Base-by-base conservation (phyloP, 2,113 vertebrate genomes). In the Ceratotherium simum region DNA sequence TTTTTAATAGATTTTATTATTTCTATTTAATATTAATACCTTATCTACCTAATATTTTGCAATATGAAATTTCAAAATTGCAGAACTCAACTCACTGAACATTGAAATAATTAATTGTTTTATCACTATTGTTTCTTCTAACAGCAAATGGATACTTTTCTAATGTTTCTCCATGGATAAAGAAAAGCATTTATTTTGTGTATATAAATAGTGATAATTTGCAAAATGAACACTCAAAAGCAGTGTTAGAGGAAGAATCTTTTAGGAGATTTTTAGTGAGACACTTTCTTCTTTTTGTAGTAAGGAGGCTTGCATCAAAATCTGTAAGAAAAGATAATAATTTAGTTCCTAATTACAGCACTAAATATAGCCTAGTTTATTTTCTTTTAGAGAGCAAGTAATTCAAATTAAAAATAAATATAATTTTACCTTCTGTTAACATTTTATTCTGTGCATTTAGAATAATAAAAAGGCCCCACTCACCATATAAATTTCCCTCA, bases 361-460 rank as follows among this genome's bases (percentile, higher is more conserved):
- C 64, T 85, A 83, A 82, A 93, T 95, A 81, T 69, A 96, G 75
- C 12, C 64, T 65, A 79, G 65, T 92, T 96, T 93, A 78, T 89
- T 82, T 95, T 96, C 94, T 93, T n/a, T 76, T 93, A 82, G 94
- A 73, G 89, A 97, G 72, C 87, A 78, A 91, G n/a, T 36, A 82
- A 97, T 96, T 96, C 60, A 96, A 91, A 89, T 91, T 76, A 39
- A 92, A 92, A 73, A 92, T 92, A 95, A 91, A 94, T 96, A 92
- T 72, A 83, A 95, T 62, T 96, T 93, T 84, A 81, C 17, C 83
- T 82, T 91, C 21, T 65, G 20, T 95, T 78, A 83, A 25, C 8
- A 84, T 84, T 90, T 70, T 93, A n/a, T 89, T 46, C 42, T 79
- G 46, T 62, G 29, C 36, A 64, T 33, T 67, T 95, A 21, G 25